Evolutionary conservation across 2,888 invertebrate genomes (phyloP).

Genomic region (Epinotia nisella): DNA sequence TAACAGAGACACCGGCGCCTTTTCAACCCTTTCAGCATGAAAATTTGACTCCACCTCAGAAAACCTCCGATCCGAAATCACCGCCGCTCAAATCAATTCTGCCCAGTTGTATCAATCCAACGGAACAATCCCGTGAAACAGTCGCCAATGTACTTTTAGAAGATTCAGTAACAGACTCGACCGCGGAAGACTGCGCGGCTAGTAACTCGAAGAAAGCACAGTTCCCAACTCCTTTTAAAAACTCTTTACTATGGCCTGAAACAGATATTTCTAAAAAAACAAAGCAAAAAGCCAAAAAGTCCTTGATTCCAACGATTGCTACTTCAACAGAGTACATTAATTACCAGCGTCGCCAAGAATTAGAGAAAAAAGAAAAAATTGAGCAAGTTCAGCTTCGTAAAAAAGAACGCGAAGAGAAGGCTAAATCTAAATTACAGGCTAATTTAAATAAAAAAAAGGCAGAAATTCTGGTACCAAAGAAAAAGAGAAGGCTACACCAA

Average conservation of each 20-base stretch:
- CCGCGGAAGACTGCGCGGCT: background rate
- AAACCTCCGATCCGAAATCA: too few species aligned
- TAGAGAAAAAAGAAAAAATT: background rate
- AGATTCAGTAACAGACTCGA: too few species aligned
- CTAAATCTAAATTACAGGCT: background rate
- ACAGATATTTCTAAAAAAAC: background rate
- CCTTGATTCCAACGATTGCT: background rate
- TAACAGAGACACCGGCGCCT: too few species aligned
- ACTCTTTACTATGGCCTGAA: slow-evolving; percentile 4
- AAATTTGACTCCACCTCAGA: too few species aligned
- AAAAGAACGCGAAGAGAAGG: background rate
- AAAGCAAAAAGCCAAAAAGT: background rate
- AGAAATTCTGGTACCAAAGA: background rate
- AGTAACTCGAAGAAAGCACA: background rate
- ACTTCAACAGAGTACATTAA: slow-evolving; percentile 1
- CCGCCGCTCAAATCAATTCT: too few species aligned
- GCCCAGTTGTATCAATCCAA: too few species aligned
- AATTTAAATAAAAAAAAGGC: background rate
- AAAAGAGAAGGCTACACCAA: background rate
- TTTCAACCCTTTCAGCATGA: too few species aligned
- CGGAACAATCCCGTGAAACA: too few species aligned
- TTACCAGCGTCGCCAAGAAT: background rate
- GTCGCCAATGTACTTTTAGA: too few species aligned
- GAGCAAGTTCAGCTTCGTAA: background rate
- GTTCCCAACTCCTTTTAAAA: slow-evolving; percentile 7